Evolutionary conservation across 2,113 vertebrate genomes (phyloP).

Genomic region (Hepsetus odoe): DNA sequence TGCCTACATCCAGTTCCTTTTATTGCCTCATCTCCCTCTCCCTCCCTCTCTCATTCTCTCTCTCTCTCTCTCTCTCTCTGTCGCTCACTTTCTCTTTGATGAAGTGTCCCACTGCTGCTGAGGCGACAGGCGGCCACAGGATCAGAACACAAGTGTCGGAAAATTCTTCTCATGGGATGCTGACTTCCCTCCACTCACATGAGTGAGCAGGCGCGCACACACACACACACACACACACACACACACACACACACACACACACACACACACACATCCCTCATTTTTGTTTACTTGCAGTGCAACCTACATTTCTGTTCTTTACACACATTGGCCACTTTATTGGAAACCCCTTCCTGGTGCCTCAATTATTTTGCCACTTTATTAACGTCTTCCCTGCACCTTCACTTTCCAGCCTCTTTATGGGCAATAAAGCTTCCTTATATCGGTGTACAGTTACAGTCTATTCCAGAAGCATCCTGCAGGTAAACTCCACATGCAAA

Average conservation of each 20-base stretch:
- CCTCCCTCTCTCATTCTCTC: not conserved
- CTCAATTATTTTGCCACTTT: not conserved
- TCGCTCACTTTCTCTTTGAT: conserved; percentile 36
- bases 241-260: not conserved
- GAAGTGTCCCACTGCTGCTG: conserved; percentile 35
- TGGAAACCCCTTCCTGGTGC: not conserved
- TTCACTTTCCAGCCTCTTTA: not conserved
- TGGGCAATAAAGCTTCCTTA: not conserved
- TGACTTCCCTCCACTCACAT: conserved; percentile 30
- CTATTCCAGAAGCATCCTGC: not conserved
- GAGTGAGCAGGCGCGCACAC: not conserved
- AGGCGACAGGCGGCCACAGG: conserved; percentile 49
- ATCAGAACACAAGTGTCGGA: conserved; percentile 53
- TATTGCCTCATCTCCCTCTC: not conserved
- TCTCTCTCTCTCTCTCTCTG: conserved; percentile 15
- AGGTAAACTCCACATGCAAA: not conserved
- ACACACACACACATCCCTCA: too few species aligned
- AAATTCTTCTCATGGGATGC: conserved; percentile 47
- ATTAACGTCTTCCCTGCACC: not conserved
- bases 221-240: conserved; percentile 4
- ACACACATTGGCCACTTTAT: too few species aligned
- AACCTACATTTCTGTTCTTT: not conserved
- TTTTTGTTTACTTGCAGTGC: too few species aligned
- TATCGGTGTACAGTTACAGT: not conserved
- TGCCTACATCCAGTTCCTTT: not conserved